Base-by-base conservation (phyloP, 2,113 vertebrate species). In the Campylomormyrus numenius region DNA sequence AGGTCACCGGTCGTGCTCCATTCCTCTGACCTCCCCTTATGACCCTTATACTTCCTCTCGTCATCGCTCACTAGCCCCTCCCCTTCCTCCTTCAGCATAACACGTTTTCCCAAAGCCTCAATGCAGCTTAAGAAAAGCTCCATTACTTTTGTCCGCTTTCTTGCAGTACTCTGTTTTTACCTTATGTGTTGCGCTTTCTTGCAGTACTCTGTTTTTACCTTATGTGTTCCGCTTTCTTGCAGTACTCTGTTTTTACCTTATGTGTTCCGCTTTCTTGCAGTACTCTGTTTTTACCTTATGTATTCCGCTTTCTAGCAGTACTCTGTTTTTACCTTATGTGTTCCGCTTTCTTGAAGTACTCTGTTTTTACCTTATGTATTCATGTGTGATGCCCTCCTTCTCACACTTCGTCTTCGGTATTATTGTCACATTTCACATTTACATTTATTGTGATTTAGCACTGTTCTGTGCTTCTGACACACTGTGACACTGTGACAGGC, bases 1-100 rank as follows among this genome's bases (percentile, higher is more conserved):
- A 94, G 94, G 95, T 94, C 93, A 93, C 86, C 83, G 91, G 85
- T 92, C 90, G 88, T 87, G 66, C 92, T 87, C 89, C 88, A 87
- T 83, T 56, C 89, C 90, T 91, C 89, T 92, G 90, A 62, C 66
- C 15, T 91, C 92, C 93, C 92, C 92, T 93, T 92, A 93, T 92
- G 92, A 92, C 91, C 93, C 89, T 89, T 88, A 27, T 46, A 1
- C 91, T 92, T 92, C 92, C 93, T 91, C 93, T 56, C 10, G 1
- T 27, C n/a, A 31, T 70, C 77, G 15, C 8, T 19, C 50, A 17
- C 27, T 80, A 11, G 3, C 45, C 31, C 92, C 66, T 92, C 90
- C 88, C 83, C 91, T 87, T 90, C 31, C 89, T 92, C 74, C 31
- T 91, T 31, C n/a, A 50, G 10, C 39, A 35, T 46, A 27, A 53